A percentile compares a stretch with the other conserved stretches of the same genome.
These are phyloP conservation scores for Arge pagana DNA, from an alignment of 2,888 invertebrate genomes.

Conservation along the genomic window DNA sequence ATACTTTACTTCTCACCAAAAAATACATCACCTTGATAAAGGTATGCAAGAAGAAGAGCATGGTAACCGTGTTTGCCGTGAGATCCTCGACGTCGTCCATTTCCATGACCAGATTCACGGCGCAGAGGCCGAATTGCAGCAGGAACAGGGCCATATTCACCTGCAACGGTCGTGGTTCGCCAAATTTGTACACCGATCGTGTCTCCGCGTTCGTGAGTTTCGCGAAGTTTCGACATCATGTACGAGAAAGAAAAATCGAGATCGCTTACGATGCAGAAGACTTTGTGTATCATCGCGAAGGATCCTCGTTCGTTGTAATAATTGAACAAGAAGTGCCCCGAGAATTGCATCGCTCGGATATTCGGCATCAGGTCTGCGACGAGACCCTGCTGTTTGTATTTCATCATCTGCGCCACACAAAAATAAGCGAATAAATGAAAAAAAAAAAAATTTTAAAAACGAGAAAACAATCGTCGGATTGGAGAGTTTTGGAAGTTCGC, in stretches of 20 bases:
- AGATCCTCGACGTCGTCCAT: slow-evolving; percentile 75
- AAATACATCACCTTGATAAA: slow-evolving; percentile 77
- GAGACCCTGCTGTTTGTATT: slow-evolving; percentile 68
- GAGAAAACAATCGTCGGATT: no score
- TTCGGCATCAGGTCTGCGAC: slow-evolving; percentile 86
- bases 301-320: slow-evolving; percentile 63
- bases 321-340: slow-evolving; percentile 80
- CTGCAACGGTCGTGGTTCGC: no score
- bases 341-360: slow-evolving; percentile 75
- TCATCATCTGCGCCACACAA: slow-evolving; percentile 58
- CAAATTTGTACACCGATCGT: no score
- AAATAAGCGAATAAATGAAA: slow-evolving; percentile 8
- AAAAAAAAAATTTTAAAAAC: neutral
- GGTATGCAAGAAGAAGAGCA: slow-evolving; percentile 79
- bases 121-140: slow-evolving; percentile 67
- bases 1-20: slow-evolving; percentile 72
- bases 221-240: no score
- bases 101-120: slow-evolving; percentile 72
- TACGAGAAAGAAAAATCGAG: no score
- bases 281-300: slow-evolving; percentile 53
- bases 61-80: slow-evolving; percentile 79
- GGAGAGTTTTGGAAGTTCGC: no score
- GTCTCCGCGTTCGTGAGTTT: no score
- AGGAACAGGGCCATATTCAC: slow-evolving; percentile 67
- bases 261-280: slow-evolving; percentile 52